A percentile compares a stretch with the other conserved stretches of the same genome.
These are phyloP conservation scores for Camponotus pennsylvanicus DNA, from an alignment of 1,140 invertebrate species.

Conservation along the genomic window DNA sequence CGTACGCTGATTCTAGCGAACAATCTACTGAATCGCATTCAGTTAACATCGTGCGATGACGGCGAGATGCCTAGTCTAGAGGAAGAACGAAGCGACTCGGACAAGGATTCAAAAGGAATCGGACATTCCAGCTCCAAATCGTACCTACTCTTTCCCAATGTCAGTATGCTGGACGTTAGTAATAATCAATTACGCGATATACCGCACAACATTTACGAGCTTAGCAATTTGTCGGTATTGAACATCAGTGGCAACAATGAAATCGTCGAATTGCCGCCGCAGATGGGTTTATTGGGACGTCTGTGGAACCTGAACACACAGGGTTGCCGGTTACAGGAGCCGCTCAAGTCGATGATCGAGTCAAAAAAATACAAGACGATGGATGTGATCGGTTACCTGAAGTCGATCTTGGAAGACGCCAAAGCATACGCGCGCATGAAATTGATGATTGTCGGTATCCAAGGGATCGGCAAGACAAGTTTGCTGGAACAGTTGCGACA, in stretches of 20 bases:
- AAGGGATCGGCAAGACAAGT: constrained; percentile 94
- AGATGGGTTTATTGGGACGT: constrained; percentile 96
- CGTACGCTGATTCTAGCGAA: constrained; percentile 94
- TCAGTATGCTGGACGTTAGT: constrained; percentile 98
- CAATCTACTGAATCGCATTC: constrained; percentile 93
- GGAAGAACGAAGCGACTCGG: constrained; percentile 75
- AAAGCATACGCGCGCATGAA: constrained; percentile 98
- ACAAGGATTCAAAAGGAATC: constrained; percentile 75
- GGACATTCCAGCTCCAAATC: constrained; percentile 78
- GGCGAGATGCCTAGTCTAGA: constrained; percentile 82
- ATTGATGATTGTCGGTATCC: constrained; percentile 98
- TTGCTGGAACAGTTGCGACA: constrained; percentile 95
- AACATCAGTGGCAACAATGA: constrained; percentile 96
- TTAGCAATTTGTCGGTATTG: constrained; percentile 96
- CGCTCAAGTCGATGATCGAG: constrained; percentile 96
- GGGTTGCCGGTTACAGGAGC: constrained; percentile 95
- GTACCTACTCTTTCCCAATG: constrained; percentile 94
- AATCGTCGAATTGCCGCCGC: constrained; percentile 95
- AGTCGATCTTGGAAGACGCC: constrained; percentile 95
- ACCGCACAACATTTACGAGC: constrained; percentile 94
- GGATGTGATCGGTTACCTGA: constrained; percentile 98
- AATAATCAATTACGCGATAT: constrained; percentile 94
- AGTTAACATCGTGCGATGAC: constrained; percentile 92
- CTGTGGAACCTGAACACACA: constrained; percentile 98
- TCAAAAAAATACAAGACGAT: constrained; percentile 98